Conservation (phyloP, 2,888 invertebrate species). For the Epinotia ramella region DNA sequence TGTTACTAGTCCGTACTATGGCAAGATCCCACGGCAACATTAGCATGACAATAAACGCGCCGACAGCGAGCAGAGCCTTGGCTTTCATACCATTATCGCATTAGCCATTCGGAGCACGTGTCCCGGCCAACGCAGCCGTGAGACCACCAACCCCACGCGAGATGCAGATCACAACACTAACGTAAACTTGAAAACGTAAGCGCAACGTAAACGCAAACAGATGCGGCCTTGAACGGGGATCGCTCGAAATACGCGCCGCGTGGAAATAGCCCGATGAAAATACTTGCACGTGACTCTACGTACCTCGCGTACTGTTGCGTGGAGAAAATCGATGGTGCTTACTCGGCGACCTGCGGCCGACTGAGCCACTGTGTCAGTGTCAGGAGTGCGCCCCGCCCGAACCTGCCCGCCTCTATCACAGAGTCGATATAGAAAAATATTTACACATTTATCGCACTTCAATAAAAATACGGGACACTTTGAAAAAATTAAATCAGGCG, state of each 20-base stretch:
- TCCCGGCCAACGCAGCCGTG: constrained; percentile 66
- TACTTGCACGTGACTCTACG: constrained; percentile 82
- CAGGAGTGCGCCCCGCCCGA: constrained; percentile 83
- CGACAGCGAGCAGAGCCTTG: constrained; percentile 59
- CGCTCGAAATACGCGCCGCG: constrained; percentile 80
- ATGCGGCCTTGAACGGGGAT: constrained; percentile 83
- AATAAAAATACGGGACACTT: constrained; percentile 65
- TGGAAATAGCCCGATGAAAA: constrained; percentile 82
- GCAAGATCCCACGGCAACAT: constrained; percentile 43
- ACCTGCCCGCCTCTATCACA: constrained; percentile 78
- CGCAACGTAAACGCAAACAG: constrained; percentile 79
- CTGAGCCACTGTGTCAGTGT: constrained; percentile 87
- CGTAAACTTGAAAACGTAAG: constrained; percentile 69
- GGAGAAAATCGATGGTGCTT: constrained; percentile 84
- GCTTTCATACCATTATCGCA: constrained; percentile 65
- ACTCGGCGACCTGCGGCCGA: constrained; percentile 83
- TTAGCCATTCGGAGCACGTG: constrained; percentile 68
- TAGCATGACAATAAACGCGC: constrained; percentile 52
- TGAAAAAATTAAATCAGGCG: constrained; percentile 67
- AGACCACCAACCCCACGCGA: constrained; percentile 72
- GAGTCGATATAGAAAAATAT: constrained; percentile 67
- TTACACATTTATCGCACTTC: constrained; percentile 70
- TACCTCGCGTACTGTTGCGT: constrained; percentile 80
- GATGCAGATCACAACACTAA: constrained; percentile 64
- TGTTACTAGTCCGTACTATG: constrained; percentile 12